Conservation (phyloP, 2,888 invertebrate genomes). For the Chaitophorus viminalis region DNA sequence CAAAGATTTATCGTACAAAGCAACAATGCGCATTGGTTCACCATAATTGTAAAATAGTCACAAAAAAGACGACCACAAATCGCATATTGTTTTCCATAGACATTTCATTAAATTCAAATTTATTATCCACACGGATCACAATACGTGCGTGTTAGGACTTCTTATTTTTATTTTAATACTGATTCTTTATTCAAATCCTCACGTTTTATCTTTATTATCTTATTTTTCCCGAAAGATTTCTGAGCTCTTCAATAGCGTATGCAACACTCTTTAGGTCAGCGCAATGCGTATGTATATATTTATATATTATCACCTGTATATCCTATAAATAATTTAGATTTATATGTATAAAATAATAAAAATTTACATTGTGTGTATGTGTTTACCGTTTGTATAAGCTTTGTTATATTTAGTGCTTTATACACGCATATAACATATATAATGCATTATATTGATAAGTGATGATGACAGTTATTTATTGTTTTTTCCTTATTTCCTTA, state of each 20-base stretch:
- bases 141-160: neutral
- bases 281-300: neutral
- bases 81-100: neutral
- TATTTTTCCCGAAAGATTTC: neutral
- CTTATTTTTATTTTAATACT: neutral
- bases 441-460: too few relatives aligned
- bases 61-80: neutral
- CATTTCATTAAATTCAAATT: neutral
- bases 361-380: neutral
- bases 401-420: neutral
- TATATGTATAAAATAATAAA: neutral
- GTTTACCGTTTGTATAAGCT: neutral
- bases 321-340: neutral
- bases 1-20: neutral
- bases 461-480: too few relatives aligned
- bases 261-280: neutral
- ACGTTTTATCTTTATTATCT: neutral
- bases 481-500: too few relatives aligned
- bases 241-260: neutral
- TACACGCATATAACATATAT: neutral
- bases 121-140: neutral
- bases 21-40: neutral
- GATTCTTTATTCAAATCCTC: neutral
- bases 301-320: neutral
- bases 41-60: neutral